Percentiles rank a stretch among this genome's conserved stretches.
Evolutionary conservation across 2,113 vertebrate genomes (phyloP).

Genomic region (Megaptera novaeangliae): DNA sequence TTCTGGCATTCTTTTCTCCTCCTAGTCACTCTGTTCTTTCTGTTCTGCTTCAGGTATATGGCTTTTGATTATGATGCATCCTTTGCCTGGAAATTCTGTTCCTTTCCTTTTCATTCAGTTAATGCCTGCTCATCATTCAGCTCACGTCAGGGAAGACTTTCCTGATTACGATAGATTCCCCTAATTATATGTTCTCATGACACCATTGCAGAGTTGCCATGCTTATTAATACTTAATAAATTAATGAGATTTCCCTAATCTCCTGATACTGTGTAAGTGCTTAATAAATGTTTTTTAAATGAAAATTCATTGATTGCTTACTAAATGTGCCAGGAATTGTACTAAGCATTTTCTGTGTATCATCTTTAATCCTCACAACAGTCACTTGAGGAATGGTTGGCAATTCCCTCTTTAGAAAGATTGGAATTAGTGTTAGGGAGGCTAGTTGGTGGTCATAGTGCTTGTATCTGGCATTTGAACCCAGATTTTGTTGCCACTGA

Average conservation of each 20-base stretch:
- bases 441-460: background rate
- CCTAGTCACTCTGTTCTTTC: background rate
- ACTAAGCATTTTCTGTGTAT: background rate
- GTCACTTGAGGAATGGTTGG: background rate
- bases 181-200: background rate
- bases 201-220: background rate
- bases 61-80: background rate
- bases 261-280: background rate
- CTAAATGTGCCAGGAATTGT: background rate
- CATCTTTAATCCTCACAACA: background rate
- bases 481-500: background rate
- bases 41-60: background rate
- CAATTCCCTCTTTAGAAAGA: background rate
- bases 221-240: conserved; percentile 11
- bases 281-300: conserved; percentile 39
- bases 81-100: background rate
- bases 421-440: background rate
- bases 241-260: background rate
- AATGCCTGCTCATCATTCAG: background rate
- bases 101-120: background rate
- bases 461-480: background rate
- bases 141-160: background rate
- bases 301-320: background rate
- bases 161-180: background rate
- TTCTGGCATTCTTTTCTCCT: background rate